Evolutionary conservation across 1,140 invertebrate genomes (phyloP).

Genomic region (Drosophila kurseongensis): DNA sequence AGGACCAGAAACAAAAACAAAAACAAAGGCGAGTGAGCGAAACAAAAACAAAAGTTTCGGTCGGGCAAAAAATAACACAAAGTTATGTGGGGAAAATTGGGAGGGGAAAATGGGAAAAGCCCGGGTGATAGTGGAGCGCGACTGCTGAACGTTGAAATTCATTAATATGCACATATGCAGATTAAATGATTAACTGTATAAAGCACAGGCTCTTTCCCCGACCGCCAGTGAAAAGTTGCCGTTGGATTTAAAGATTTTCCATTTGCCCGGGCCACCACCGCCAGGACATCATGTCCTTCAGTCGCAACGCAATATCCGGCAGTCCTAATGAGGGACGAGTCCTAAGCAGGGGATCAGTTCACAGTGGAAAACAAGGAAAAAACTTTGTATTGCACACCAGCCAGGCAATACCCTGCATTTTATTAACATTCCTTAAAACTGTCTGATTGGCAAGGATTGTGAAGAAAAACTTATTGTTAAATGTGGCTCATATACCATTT

Average conservation of each 20-base stretch:
- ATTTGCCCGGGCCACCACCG: not conserved
- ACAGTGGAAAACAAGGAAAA: not conserved
- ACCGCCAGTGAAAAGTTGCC: conserved; percentile 2
- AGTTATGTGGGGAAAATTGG: not conserved
- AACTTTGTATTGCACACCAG: too few species aligned
- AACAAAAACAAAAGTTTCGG: conserved; percentile 34
- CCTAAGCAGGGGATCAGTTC: not conserved
- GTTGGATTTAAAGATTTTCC: conserved; percentile 4
- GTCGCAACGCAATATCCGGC: not conserved
- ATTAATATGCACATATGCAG: conserved; percentile 82
- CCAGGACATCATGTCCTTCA: not conserved
- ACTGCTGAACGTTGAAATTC: conserved; percentile 26
- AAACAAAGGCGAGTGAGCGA: conserved; percentile 3
- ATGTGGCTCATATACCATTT: too few species aligned
- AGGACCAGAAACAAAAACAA: not conserved
- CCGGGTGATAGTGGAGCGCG: not conserved
- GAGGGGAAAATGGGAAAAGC: conserved; percentile 1
- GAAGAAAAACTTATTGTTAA: too few species aligned
- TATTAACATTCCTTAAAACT: too few species aligned
- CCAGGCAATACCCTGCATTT: too few species aligned
- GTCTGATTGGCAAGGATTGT: too few species aligned
- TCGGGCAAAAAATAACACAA: conserved; percentile 2
- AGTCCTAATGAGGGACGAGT: conserved; percentile 18
- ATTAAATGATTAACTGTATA: conserved; percentile 77
- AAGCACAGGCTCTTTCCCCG: not conserved